Conservation (phyloP, 2,797 vertebrate genomes). For the Melanotaenia boesemani region DNA sequence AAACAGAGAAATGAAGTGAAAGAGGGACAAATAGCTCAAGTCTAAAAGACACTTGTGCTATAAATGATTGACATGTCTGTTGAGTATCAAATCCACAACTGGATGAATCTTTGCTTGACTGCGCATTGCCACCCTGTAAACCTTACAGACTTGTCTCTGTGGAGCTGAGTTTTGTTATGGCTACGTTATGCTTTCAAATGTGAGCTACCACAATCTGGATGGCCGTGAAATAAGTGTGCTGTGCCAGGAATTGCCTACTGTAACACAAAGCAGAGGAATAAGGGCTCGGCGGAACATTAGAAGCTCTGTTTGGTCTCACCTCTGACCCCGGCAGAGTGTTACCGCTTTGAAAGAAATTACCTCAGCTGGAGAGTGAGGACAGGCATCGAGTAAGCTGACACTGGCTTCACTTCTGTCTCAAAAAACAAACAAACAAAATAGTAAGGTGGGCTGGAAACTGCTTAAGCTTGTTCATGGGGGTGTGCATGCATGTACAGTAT, state of each 20-base stretch:
- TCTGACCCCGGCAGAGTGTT: slow-evolving; percentile 61
- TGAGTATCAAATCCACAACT: slow-evolving; percentile 5
- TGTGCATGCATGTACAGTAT: slow-evolving; percentile 7
- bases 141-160: slow-evolving; percentile 9
- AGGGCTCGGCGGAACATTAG: slow-evolving; percentile 45
- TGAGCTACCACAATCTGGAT: slow-evolving; percentile 30
- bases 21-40: slow-evolving; percentile 28
- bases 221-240: slow-evolving; percentile 13
- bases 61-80: slow-evolving; percentile 54
- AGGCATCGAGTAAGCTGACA: slow-evolving; percentile 52
- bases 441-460: slow-evolving; percentile 47
- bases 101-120: neutral
- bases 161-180: slow-evolving; percentile 48
- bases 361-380: slow-evolving; percentile 41
- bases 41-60: slow-evolving; percentile 15
- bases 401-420: slow-evolving; percentile 40
- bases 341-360: slow-evolving; percentile 57
- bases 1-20: slow-evolving; percentile 33
- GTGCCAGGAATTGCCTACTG: slow-evolving; percentile 34
- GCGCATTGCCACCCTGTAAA: slow-evolving; percentile 2
- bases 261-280: slow-evolving; percentile 21
- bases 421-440: slow-evolving; percentile 61
- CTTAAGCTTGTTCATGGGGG: slow-evolving; percentile 34
- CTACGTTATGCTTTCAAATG: slow-evolving; percentile 42
- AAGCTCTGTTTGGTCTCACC: slow-evolving; percentile 67